phyloP scores from a whole-genome alignment of 2,888 invertebrate species.

The Sisyra terminalis region DNA sequence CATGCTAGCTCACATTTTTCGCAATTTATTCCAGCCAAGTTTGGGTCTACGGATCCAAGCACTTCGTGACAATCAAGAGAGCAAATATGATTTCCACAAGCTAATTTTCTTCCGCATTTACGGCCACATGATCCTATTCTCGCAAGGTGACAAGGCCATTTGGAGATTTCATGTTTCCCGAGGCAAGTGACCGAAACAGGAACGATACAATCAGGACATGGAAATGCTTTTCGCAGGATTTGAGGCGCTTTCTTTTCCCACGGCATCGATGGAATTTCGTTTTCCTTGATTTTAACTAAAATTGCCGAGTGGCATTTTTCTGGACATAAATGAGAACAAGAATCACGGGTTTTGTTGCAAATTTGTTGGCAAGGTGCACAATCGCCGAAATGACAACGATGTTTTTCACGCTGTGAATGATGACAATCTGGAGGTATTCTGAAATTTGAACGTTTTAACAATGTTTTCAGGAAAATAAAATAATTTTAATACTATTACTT shows the following conservation, averaged over 20 bases:
- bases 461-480: conserved; percentile 1
- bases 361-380: conserved; percentile 69
- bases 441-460: conserved; percentile 7
- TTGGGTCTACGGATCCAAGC: conserved; percentile 25
- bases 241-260: conserved; percentile 36
- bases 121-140: conserved; percentile 61
- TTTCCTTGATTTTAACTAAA: conserved; percentile 38
- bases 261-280: conserved; percentile 42
- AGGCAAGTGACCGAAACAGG: conserved; percentile 55
- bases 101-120: conserved; percentile 50
- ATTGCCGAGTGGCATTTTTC: conserved; percentile 63
- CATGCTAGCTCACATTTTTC: conserved; percentile 43
- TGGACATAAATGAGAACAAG: conserved; percentile 53
- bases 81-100: conserved; percentile 70
- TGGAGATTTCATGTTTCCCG: conserved; percentile 50
- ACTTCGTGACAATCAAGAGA: conserved; percentile 52
- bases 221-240: conserved; percentile 33
- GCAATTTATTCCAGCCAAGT: conserved; percentile 32
- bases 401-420: conserved; percentile 52
- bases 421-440: conserved; percentile 68
- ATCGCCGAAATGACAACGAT: conserved; percentile 66
- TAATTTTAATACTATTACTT: conserved; percentile 30
- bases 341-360: conserved; percentile 40
- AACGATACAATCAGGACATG: conserved; percentile 56
- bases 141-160: conserved; percentile 54